Base-by-base conservation (phyloP, 2,113 vertebrate genomes). In the Indicator indicator region DNA sequence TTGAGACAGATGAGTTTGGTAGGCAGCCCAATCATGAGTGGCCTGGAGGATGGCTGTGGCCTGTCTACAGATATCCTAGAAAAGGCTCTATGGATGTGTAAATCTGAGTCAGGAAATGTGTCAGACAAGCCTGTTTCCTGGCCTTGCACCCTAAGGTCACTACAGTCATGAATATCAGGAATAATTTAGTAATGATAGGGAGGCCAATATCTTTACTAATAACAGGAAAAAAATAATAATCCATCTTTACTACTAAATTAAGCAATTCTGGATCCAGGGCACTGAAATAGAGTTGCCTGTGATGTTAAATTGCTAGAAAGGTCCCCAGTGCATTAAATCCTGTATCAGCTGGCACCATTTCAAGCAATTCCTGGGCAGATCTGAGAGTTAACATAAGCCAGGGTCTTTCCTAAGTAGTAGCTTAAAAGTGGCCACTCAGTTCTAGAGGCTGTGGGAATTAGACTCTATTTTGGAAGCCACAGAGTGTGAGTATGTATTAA, bases 121-220 rank as follows among this genome's bases (percentile, higher is more conserved):
- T 86, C 88, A 90, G 90, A 94, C 88, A 88, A 95, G 62, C 76
- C 95, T 96, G 95, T 94, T 96, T 96, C 96, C 96, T 96, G 94
- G 88, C 95, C 94, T 94, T 86, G 76, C 65, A 94, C 95, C 76
- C 65, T 71, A 50, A 64, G 88, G 94, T 94, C 13, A 0, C 54
- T 69, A 52, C 58, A 72, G 38, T 64, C 76, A 77, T 80, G 69
- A 64, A 50, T 52, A 96, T 56, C 63, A 86, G 83, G 73, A 91
- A 62, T 2, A 3, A 78, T 72, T 88, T 11, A 81, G 80, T 56
- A 92, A 67, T 68, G 33, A 56, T 16, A 87, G 68, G 59, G 50
- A 74, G 54, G 32, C 54, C 23, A 64, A 48, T 46, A 68, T 9
- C 12, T 83, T 78, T 84, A 28, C 54, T 54, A 71, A 12, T 75